phyloP scores from a whole-genome alignment of 2,113 vertebrate genomes.

The Megaceryle maxima region DNA sequence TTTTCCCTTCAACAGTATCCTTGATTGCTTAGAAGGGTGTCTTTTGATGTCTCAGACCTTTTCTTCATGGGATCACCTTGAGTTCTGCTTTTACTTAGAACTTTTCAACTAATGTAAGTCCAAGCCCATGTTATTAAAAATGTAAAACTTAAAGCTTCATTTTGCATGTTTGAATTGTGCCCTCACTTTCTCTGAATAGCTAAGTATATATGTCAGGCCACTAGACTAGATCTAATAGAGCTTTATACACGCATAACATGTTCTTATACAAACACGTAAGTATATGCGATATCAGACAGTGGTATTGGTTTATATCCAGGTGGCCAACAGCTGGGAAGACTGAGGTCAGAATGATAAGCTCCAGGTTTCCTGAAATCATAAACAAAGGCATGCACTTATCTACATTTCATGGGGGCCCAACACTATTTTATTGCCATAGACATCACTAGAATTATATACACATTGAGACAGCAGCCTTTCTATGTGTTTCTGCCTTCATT shows the following conservation, averaged over 20 bases:
- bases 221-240: background rate
- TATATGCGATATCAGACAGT: background rate
- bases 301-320: background rate
- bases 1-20: background rate
- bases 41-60: slow-evolving; percentile 17
- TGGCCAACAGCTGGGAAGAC: background rate
- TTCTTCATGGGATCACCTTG: background rate
- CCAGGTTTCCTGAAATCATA: background rate
- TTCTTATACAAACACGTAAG: background rate
- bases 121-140: background rate
- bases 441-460: background rate
- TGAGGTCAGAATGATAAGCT: background rate
- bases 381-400: background rate
- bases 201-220: background rate
- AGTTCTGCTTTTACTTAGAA: background rate
- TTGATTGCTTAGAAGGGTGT: background rate
- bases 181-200: background rate
- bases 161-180: background rate
- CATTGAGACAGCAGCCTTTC: background rate
- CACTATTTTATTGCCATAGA: background rate
- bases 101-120: background rate
- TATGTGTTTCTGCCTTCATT: background rate
- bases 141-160: background rate
- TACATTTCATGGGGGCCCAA: background rate
- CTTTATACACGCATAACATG: background rate